Conservation (phyloP, 2,113 vertebrate genomes). For the Anolis carolinensis region DNA sequence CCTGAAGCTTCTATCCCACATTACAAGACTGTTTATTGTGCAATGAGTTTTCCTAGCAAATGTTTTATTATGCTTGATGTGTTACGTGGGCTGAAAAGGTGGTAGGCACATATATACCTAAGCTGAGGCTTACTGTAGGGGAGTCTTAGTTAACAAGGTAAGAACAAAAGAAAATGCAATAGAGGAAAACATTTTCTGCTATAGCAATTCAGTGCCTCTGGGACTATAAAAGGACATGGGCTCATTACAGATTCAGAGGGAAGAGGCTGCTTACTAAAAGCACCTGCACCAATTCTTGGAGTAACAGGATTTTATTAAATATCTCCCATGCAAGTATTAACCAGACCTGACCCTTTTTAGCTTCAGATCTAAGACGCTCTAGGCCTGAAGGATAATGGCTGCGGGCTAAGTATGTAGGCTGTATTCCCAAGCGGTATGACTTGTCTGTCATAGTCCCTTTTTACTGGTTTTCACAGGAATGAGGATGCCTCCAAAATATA, state of each 20-base stretch:
- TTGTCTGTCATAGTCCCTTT: slow-evolving; percentile 20
- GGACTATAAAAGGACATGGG: background rate
- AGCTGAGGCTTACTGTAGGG: background rate
- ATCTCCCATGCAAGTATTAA: slow-evolving; percentile 3
- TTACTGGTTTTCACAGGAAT: slow-evolving; percentile 11
- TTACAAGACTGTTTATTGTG: background rate
- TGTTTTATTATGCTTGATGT: background rate
- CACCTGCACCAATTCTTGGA: slow-evolving; percentile 1
- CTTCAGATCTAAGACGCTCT: slow-evolving; percentile 18
- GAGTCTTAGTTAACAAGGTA: slow-evolving; percentile 1
- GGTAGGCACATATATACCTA: background rate
- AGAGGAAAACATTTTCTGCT: slow-evolving; percentile 19
- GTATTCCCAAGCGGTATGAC: slow-evolving; percentile 25
- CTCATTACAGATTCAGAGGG: background rate
- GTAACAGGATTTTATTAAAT: slow-evolving; percentile 36
- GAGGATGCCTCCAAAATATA: slow-evolving; percentile 10
- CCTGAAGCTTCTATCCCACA: background rate
- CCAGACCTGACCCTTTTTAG: slow-evolving; percentile 10
- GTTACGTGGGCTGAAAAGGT: background rate
- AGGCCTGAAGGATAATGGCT: slow-evolving; percentile 24
- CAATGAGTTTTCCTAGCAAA: background rate
- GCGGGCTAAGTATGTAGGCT: slow-evolving; percentile 33
- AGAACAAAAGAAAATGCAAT: slow-evolving; percentile 13
- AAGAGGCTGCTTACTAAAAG: slow-evolving; percentile 4
- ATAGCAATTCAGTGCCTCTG: background rate